Base-by-base conservation (phyloP, 1,140 invertebrate genomes). In the Lasaia peninsularis region DNA sequence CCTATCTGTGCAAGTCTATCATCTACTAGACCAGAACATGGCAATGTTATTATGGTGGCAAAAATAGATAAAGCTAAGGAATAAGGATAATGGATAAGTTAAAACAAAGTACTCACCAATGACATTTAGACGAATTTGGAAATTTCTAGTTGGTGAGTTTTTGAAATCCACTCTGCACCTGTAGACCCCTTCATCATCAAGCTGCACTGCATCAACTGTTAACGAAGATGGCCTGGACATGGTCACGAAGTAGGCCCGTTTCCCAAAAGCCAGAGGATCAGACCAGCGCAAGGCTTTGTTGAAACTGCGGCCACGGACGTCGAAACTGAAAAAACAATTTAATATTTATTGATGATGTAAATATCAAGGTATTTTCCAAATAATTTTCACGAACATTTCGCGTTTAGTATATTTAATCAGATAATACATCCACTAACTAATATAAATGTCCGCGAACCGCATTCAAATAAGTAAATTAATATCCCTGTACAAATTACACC, bases 151-250 rank as follows among this genome's bases (percentile, higher is more conserved):
- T 0, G 96, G 96, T 2, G 96, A 96, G 73, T 96, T 96, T 75
- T 93, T 94, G 82, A 97, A 98, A 85, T 98, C 96, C 1, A 97
- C 96, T 59, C 96, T 91, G 84, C 96, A 98, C 44, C 96, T 90
- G 82, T 97, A 97, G 16, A 93, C 91, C 0, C 96, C 96, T 73
- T 96, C 95, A 80, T 98, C 96, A 63, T 94, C 92, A 52, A 95
- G 90, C 70, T 95, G 93, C 1, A 97, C 94, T 31, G 93, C 92
- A 65, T 96, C 93, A 57, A 98, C 91, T 24, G 93, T 93, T 34
- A 97, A 91, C 12, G 93, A 91, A 0, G 96, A 95, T 0, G 96
- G 95, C 65, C 91, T 91, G 37, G 92, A 91, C 59, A 92, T 92
- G 21, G 94, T 95, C 40, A 94, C 91, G 83, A 96, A 96, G 75